Evolutionary conservation across 2,888 invertebrate genomes (phyloP).

Genomic region (Nomada goodeniana): DNA sequence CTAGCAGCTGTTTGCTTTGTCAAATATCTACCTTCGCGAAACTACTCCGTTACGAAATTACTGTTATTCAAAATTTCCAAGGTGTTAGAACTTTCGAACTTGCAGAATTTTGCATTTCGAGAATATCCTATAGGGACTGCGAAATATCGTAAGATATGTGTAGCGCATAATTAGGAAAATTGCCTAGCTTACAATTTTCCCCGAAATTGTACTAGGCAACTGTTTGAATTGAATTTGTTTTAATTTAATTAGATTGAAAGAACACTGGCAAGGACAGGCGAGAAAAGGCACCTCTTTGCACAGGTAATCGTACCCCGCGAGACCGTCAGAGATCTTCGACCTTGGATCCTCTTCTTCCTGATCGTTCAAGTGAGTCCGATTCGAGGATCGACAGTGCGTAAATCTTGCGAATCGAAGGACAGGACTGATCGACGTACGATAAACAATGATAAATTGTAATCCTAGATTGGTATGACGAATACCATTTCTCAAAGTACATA

Average conservation of each 20-base stretch:
- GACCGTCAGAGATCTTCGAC: conserved; percentile 45
- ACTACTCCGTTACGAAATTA: no score
- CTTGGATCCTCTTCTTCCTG: conserved; percentile 63
- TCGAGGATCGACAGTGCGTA: conserved; percentile 42
- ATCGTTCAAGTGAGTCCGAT: conserved; percentile 41
- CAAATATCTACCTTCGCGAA: background rate
- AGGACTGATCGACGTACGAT: conserved; percentile 43
- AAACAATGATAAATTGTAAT: conserved; percentile 56
- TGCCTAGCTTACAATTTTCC: background rate
- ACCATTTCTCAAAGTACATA: conserved; percentile 9
- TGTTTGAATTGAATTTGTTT: background rate
- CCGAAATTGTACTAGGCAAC: background rate
- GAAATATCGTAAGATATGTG: no score
- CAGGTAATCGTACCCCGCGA: conserved; percentile 48
- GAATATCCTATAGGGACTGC: no score
- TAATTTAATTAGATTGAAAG: background rate
- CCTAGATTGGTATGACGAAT: background rate
- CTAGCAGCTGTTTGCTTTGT: background rate
- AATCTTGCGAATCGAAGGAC: conserved; percentile 61
- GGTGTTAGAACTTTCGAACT: no score
- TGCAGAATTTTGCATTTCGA: no score
- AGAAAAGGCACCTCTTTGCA: conserved; percentile 15
- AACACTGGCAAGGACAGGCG: conserved; percentile 10
- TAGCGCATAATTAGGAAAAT: no score
- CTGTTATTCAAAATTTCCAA: no score